phyloP scores from a whole-genome alignment of 2,797 vertebrate species.

The Oreochromis grahami region DNA sequence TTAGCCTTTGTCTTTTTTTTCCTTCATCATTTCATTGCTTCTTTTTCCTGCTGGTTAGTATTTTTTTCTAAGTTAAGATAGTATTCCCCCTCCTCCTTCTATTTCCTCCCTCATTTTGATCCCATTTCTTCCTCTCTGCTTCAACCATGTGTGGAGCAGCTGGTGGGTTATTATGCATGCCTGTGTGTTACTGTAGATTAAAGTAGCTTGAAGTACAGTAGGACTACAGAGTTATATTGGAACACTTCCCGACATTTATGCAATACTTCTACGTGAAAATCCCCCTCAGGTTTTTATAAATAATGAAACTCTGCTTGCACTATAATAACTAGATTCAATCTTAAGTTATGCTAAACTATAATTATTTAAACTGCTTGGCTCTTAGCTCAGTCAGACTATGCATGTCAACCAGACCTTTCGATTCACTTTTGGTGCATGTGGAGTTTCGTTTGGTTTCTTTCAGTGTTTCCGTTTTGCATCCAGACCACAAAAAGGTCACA shows the following conservation, averaged over 20 bases:
- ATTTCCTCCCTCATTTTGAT: neutral
- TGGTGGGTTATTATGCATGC: slow-evolving; percentile 7
- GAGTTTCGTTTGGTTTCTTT: neutral
- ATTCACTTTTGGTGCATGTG: neutral
- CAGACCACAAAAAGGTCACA: slow-evolving; percentile 20
- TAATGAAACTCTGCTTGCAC: neutral
- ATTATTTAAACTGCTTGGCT: neutral
- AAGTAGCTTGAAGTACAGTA: neutral
- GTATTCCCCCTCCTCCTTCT: neutral
- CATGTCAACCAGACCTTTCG: neutral
- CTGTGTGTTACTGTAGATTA: neutral
- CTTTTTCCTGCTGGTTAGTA: neutral
- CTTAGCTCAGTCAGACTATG: neutral
- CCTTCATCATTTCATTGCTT: neutral
- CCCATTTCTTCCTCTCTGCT: neutral
- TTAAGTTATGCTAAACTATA: neutral
- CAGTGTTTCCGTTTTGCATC: neutral
- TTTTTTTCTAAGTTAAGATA: neutral
- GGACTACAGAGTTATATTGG: neutral
- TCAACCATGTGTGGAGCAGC: slow-evolving; percentile 49
- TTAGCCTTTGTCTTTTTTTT: neutral
- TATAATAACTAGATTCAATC: neutral
- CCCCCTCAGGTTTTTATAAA: neutral
- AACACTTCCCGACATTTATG: neutral
- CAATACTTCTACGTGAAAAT: neutral